These are phyloP conservation scores for Tupaia tana DNA, from an alignment of 2,113 vertebrate genomes.

Conservation along the genomic window DNA sequence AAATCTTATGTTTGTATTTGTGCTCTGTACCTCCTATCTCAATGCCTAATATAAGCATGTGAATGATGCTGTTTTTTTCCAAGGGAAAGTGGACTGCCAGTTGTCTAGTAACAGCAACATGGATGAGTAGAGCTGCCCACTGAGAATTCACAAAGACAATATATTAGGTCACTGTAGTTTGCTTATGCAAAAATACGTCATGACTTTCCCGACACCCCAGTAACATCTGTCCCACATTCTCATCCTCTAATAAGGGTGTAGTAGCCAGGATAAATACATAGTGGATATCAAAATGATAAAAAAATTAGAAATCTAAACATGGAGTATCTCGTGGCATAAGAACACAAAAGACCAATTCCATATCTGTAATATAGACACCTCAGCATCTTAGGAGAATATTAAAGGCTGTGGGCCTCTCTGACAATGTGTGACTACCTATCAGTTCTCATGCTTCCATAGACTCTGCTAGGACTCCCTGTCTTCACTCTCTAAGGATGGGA, in stretches of 20 bases:
- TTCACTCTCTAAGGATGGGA: not conserved
- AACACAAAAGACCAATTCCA: not conserved
- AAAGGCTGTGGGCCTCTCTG: not conserved
- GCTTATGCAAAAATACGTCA: no score
- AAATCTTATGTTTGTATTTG: not conserved
- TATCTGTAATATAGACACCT: not conserved
- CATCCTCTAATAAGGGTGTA: not conserved
- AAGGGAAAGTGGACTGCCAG: not conserved
- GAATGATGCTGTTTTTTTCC: not conserved
- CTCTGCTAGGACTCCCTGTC: not conserved
- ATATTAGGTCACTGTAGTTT: no score
- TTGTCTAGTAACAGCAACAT: not conserved
- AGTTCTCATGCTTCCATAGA: not conserved
- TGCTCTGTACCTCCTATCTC: not conserved
- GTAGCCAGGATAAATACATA: not conserved
- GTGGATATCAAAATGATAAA: conserved; percentile 9
- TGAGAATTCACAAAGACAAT: not conserved
- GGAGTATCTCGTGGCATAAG: not conserved
- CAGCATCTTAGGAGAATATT: not conserved
- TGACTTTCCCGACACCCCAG: no score
- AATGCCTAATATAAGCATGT: not conserved
- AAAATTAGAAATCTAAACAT: not conserved
- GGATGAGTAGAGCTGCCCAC: not conserved
- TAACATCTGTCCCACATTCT: not conserved
- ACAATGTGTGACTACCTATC: not conserved